phyloP scores from a whole-genome alignment of 2,888 invertebrate species.

The Watsonalla binaria region DNA sequence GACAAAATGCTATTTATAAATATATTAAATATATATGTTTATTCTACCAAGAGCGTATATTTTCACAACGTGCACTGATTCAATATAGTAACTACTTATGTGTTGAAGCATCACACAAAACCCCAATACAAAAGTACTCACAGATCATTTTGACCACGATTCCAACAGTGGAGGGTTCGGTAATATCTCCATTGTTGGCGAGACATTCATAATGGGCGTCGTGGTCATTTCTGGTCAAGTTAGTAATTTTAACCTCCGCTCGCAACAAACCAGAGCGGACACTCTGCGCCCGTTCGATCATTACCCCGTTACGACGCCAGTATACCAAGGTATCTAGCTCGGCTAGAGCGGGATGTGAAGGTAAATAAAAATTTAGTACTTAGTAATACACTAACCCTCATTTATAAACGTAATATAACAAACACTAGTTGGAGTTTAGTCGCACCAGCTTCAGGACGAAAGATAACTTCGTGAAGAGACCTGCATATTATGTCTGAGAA shows the following conservation, averaged over 20 bases:
- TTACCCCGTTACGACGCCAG: conserved; percentile 52
- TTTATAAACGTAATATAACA: too few species aligned
- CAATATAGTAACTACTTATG: too few species aligned
- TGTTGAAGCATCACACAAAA: not conserved
- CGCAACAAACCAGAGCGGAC: conserved; percentile 32
- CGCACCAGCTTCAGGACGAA: too few species aligned
- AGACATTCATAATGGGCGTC: conserved; percentile 57
- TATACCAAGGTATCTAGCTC: conserved; percentile 45
- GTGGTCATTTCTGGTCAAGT: conserved; percentile 44
- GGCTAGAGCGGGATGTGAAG: conserved; percentile 19
- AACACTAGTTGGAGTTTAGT: too few species aligned
- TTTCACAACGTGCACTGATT: too few species aligned
- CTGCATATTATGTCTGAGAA: too few species aligned
- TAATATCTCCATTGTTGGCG: conserved; percentile 57
- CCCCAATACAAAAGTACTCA: conserved; percentile 33
- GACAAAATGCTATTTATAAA: too few species aligned
- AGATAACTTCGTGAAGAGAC: too few species aligned
- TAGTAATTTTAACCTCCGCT: conserved; percentile 34
- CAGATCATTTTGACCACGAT: conserved; percentile 55
- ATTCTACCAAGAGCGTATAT: too few species aligned
- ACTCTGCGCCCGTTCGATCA: conserved; percentile 32
- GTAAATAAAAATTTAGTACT: not conserved
- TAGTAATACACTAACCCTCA: too few species aligned
- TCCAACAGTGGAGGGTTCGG: conserved; percentile 43
- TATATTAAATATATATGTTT: too few species aligned